Base-by-base conservation (phyloP, 2,797 vertebrate genomes). In the Kryptopterus vitreolus region DNA sequence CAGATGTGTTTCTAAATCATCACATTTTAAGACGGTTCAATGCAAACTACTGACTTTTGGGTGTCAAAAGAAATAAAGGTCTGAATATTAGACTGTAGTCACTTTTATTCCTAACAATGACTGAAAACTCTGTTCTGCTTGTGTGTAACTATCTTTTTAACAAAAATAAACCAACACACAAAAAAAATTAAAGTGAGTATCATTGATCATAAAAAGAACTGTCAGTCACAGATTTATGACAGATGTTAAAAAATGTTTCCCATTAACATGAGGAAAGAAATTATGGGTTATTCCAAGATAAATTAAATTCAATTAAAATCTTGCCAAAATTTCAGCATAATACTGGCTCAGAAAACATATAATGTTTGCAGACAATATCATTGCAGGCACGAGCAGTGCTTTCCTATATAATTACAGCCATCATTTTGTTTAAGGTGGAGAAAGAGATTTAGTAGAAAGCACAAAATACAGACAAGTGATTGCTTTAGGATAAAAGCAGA, bases 401-500 rank as follows among this genome's bases (percentile, higher is more conserved):
- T n/a, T 59, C 35, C 55, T 74, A 55, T 2, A 59, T 26, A 53
- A 29, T 3, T 35, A 53, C n/a, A 33, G 33, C 18, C 15, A 58
- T 15, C 22, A 8, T 11, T 22, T 58, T 26, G 20, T 38, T 59
- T 18, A 74, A 3, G 20, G 13, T 18, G 24, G 24, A 15, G 35
- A 18, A 58, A 74, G 43, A 74, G 53, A 26, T 29, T 74, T 69
- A 13, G 7, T 26, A 71, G n/a, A 46, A 58, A 63, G 53, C 48
- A 78, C 66, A 77, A 65, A 33, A 72, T 38, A 26, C n/a, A 63
- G 59, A 63, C 5, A 53, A n/a, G 57, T 53, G 68, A 79, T 73
- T 73, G 68, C 18, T 43, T 73, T 66, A 61, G 38, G 73, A 48
- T 35, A 73, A 59, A 79, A 79, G 79, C 82, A 77, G 72, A 80